Evolutionary conservation across 2,113 vertebrate species (phyloP).

Genomic region (Podilymbus podiceps): DNA sequence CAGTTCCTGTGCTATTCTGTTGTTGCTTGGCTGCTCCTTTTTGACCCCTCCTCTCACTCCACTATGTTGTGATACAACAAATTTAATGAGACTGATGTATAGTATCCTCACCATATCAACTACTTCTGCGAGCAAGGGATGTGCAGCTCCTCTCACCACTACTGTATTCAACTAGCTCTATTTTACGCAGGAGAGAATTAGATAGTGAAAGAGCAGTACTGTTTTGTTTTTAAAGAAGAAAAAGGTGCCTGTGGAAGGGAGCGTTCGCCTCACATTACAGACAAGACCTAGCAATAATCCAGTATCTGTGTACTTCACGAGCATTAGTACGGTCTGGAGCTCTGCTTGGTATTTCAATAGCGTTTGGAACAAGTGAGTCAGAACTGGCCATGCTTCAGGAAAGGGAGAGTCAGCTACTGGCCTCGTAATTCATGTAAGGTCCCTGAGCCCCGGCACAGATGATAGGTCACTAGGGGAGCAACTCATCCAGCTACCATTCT

Average conservation of each 20-base stretch:
- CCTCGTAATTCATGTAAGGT: background rate
- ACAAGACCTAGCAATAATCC: background rate
- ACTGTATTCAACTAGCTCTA: background rate
- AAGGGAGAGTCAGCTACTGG: background rate
- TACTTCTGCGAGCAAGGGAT: background rate
- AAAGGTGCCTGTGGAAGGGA: fast-evolving
- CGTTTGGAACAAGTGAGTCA: background rate
- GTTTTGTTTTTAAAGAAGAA: background rate
- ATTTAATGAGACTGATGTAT: background rate
- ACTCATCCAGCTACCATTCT: background rate
- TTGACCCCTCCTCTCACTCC: background rate
- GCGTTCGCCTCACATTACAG: fast-evolving
- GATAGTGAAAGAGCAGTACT: background rate
- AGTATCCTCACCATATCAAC: background rate
- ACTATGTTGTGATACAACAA: background rate
- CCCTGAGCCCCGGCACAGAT: background rate
- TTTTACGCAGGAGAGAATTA: background rate
- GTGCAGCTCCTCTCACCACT: background rate
- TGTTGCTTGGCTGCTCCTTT: background rate
- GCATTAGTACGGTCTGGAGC: background rate
- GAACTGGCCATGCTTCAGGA: background rate
- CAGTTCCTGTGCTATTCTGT: background rate
- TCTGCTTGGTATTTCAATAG: background rate
- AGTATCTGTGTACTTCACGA: fast-evolving
- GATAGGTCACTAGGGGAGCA: background rate